Percentiles rank a stretch among this genome's conserved stretches.
phyloP scores from a whole-genome alignment of 2,888 invertebrate species.

The Platycheirus albimanus region DNA sequence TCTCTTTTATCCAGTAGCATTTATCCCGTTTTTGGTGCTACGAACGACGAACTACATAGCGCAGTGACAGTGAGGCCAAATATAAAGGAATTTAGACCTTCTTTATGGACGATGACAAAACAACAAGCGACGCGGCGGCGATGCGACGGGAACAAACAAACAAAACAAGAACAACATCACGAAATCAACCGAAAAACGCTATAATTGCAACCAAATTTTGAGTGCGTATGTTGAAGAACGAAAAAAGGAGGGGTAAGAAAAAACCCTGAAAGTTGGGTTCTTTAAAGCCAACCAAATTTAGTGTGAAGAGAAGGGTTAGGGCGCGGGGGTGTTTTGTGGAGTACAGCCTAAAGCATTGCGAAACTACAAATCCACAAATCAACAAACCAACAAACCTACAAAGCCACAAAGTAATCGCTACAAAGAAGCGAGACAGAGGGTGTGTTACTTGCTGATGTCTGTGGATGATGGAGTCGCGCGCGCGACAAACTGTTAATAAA shows the following conservation, averaged over 20 bases:
- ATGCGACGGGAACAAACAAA: slow-evolving; percentile 13
- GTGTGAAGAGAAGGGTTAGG: slow-evolving; percentile 1
- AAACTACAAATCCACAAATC: slow-evolving; percentile 40
- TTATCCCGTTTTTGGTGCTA: slow-evolving; percentile 60
- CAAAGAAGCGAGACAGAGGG: not conserved
- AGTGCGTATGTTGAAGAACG: slow-evolving; percentile 52
- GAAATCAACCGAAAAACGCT: slow-evolving; percentile 44
- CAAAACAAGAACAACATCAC: slow-evolving; percentile 15
- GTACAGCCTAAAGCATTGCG: slow-evolving; percentile 11
- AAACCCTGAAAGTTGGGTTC: not conserved
- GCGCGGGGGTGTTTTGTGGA: not conserved
- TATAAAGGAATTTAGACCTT: no score
- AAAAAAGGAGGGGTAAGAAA: not conserved
- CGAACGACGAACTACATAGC: not conserved
- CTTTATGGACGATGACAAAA: slow-evolving; percentile 50
- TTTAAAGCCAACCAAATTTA: slow-evolving; percentile 3
- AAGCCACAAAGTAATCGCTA: slow-evolving; percentile 14
- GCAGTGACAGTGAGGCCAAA: slow-evolving; percentile 45
- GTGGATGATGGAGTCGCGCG: slow-evolving; percentile 46
- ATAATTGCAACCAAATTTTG: slow-evolving; percentile 53
- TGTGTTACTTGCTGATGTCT: slow-evolving; percentile 7
- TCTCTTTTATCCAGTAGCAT: slow-evolving; percentile 57
- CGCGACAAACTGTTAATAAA: slow-evolving; percentile 69
- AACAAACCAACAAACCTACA: slow-evolving; percentile 38
- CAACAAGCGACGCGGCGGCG: not conserved